These are phyloP conservation scores for Euphydryas editha DNA, from an alignment of 2,888 invertebrate species.

Conservation along the genomic window DNA sequence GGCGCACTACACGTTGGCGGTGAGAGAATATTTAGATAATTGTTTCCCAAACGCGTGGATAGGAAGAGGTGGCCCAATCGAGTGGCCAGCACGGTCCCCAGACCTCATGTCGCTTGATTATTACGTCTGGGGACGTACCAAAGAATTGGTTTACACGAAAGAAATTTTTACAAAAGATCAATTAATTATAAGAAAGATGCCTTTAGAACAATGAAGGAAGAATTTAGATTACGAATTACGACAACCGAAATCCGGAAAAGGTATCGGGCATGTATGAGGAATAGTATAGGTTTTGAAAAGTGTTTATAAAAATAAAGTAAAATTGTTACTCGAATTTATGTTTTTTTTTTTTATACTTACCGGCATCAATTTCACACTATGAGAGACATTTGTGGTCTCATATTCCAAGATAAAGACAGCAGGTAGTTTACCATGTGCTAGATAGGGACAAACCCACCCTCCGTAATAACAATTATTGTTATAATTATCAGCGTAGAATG, in stretches of 20 bases:
- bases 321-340: too few species aligned
- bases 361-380: too few species aligned
- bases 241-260: not conserved
- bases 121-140: not conserved
- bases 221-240: not conserved
- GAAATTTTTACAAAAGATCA: not conserved
- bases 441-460: too few species aligned
- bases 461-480: too few species aligned
- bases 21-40: not conserved
- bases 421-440: too few species aligned
- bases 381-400: too few species aligned
- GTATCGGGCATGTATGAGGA: not conserved
- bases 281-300: not conserved
- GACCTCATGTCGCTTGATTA: too few species aligned
- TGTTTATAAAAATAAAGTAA: too few species aligned
- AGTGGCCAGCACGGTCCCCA: not conserved
- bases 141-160: not conserved
- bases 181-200: not conserved
- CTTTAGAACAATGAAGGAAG: not conserved
- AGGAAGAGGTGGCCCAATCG: not conserved
- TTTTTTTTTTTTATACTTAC: too few species aligned
- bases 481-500: too few species aligned
- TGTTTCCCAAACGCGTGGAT: not conserved
- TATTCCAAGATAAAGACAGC: too few species aligned
- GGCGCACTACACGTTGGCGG: not conserved